Evolutionary conservation across 2,113 vertebrate genomes (phyloP), one percentile per base, ranked within the genome.

Genomic region (Enhydra lutris): DNA sequence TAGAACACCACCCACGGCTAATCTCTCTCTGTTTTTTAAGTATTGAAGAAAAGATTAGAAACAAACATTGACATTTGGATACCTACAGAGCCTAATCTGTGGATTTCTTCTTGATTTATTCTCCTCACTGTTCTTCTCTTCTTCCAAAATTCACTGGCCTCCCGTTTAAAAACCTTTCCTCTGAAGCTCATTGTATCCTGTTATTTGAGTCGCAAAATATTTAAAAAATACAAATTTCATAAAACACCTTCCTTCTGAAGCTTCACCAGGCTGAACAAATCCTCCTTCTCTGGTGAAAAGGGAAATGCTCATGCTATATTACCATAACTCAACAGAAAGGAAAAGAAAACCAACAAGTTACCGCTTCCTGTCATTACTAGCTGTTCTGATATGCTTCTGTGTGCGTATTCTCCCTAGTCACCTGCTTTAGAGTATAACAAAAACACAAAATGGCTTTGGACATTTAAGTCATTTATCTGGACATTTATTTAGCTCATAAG

Each of bases 21-120:
- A 89, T 5, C 3, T 10, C 79, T 36, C 36, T 88, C 73, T 76
- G 73, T 52, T 82, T 79, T 50, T 39, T 1, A 80, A 88, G 26
- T 13, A 73, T 4, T 12, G 10, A 86, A 95, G 79, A 47, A 59
- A 95, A 91, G 69, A 61, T 13, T 34, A 42, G 93, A 97, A 88
- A 93, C 8, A 85, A 47, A 87, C 50, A 18, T 85, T 23, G 7
- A 89, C 3, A 87, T 61, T 52, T 2, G 65, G 82, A 99, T 99
- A 99, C 99, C 98, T 99, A 99, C 99, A 84, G 99, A 99, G 97
- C 99, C 99, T 95, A 99, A 97, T 83, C 98, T 99, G 95, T 98
- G 98, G 98, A 99, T 99, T 98, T 99, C 98, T 97, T 98, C 98
- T 94, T 97, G 99, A 73, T 99, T 98, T 91, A 99, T 98, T 98